Conservation (phyloP, 1,140 invertebrate genomes). For the Samia ricini region DNA sequence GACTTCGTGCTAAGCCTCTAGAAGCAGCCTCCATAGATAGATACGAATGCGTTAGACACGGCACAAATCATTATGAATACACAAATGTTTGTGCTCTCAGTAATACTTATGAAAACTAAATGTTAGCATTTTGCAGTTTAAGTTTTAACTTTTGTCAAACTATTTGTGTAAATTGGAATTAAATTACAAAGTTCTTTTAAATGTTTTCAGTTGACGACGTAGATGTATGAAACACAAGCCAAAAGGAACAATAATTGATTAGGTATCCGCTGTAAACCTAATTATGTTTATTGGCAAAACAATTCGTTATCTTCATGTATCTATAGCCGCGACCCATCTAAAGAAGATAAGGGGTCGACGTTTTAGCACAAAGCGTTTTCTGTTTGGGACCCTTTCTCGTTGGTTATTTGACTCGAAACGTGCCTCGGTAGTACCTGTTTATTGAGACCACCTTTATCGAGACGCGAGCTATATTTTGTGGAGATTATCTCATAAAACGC, state of each 20-base stretch:
- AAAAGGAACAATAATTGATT: constrained; percentile 16
- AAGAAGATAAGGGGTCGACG: constrained; percentile 70
- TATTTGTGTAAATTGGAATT: too few relatives aligned
- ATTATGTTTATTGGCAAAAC: neutral
- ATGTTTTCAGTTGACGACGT: constrained; percentile 9
- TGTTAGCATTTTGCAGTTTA: neutral
- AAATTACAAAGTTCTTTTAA: constrained; percentile 8
- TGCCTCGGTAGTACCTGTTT: constrained; percentile 60
- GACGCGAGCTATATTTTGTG: constrained; percentile 54
- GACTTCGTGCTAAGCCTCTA: constrained; percentile 71
- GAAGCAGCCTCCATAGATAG: constrained; percentile 58
- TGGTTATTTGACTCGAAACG: constrained; percentile 62
- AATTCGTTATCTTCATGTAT: constrained; percentile 34
- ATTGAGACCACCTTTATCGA: constrained; percentile 54
- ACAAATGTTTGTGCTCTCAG: neutral
- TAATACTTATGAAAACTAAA: neutral
- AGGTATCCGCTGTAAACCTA: too few relatives aligned
- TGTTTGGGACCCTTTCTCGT: constrained; percentile 63
- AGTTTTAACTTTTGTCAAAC: too few relatives aligned
- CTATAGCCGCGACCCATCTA: constrained; percentile 59
- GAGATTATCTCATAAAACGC: constrained; percentile 60
- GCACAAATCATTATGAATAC: constrained; percentile 64
- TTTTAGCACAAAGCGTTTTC: constrained; percentile 73
- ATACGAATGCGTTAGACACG: constrained; percentile 56
- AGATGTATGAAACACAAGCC: constrained; percentile 14